Conservation (phyloP, 2,888 invertebrate genomes). For the Drymonia ruficornis region DNA sequence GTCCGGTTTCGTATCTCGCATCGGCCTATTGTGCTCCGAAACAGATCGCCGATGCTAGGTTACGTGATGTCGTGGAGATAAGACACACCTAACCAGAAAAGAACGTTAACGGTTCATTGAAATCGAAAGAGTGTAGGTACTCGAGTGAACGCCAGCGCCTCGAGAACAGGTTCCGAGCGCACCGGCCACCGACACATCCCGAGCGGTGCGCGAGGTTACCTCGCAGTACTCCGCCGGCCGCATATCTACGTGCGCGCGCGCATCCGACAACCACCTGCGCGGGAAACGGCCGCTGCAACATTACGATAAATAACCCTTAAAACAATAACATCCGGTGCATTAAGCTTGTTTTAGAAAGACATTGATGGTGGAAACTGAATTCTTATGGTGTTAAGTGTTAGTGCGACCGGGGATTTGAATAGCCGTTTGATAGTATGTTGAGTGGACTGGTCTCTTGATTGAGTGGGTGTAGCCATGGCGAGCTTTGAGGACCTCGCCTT, state of each 20-base stretch:
- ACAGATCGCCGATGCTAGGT: slow-evolving; percentile 48
- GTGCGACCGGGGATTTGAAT: slow-evolving; percentile 50
- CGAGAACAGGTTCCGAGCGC: slow-evolving; percentile 74
- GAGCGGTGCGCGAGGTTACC: slow-evolving; percentile 58
- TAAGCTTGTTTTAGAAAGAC: slow-evolving; percentile 16
- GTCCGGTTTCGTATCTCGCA: slow-evolving; percentile 38
- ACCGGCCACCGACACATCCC: slow-evolving; percentile 68
- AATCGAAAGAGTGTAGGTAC: slow-evolving; percentile 80
- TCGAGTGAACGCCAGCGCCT: slow-evolving; percentile 64
- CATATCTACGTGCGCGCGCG: slow-evolving; percentile 68
- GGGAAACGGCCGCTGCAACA: slow-evolving; percentile 52
- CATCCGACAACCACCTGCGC: slow-evolving; percentile 44
- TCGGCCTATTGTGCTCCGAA: slow-evolving; percentile 34
- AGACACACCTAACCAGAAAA: slow-evolving; percentile 66
- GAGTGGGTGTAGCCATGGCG: slow-evolving; percentile 81
- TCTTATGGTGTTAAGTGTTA: slow-evolving; percentile 61
- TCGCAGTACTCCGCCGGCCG: slow-evolving; percentile 78
- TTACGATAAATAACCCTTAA: slow-evolving; percentile 47
- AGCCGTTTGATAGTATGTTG: slow-evolving; percentile 55
- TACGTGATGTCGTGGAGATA: slow-evolving; percentile 69
- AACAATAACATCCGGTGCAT: slow-evolving; percentile 35
- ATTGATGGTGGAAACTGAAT: slow-evolving; percentile 30
- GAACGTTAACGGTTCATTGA: slow-evolving; percentile 82
- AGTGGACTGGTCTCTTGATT: slow-evolving; percentile 55
- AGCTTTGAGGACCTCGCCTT: slow-evolving; percentile 86